Evolutionary conservation across 2,113 vertebrate genomes (phyloP).

Genomic region (Enhydra lutris): DNA sequence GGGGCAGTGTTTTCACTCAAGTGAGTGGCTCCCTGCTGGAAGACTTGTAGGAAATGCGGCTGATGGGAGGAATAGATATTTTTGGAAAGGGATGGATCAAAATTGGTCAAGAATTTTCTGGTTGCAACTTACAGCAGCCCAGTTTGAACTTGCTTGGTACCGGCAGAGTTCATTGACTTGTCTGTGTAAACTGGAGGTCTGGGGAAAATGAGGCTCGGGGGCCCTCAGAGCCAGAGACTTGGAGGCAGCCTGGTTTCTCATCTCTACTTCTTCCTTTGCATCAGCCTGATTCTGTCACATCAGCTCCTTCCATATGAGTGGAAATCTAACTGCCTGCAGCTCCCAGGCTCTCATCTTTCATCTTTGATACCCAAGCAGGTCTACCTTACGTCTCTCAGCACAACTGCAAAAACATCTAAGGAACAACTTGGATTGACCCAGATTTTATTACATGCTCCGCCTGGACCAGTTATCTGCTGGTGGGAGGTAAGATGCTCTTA

Average conservation of each 20-base stretch:
- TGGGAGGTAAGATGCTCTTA: background rate
- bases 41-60: background rate
- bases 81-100: background rate
- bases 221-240: background rate
- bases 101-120: background rate
- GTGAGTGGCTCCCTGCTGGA: background rate
- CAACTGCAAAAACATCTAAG: background rate
- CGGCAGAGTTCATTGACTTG: background rate
- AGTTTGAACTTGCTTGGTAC: background rate
- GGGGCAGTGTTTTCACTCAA: background rate
- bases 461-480: background rate
- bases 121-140: background rate
- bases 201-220: background rate
- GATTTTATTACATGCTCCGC: background rate
- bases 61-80: background rate
- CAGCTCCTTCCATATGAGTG: background rate
- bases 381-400: background rate
- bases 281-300: background rate
- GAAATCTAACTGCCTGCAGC: background rate
- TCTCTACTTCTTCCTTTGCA: background rate
- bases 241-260: background rate
- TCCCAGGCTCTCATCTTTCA: background rate
- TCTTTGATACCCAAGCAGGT: background rate
- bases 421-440: background rate
- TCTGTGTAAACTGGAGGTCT: background rate